A percentile compares a stretch with the other conserved stretches of the same genome.
Conservation (phyloP, 2,113 vertebrate genomes). For the Pelodiscus sinensis region DNA sequence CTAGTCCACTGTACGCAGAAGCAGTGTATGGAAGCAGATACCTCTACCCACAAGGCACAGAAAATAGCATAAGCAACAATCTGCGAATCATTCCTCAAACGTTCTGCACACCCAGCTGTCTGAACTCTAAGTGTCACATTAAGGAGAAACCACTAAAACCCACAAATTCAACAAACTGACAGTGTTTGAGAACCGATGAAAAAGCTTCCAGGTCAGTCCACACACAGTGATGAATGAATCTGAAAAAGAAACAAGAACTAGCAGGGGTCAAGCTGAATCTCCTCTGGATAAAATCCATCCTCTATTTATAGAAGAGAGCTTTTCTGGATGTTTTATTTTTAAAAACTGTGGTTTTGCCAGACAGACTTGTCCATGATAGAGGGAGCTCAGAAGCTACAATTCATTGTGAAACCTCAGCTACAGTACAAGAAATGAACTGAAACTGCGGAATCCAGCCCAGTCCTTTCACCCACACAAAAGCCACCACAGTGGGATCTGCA, state of each 20-base stretch:
- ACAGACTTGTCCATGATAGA: background rate
- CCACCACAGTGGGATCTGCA: background rate
- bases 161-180: conserved; percentile 37
- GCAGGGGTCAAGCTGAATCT: conserved; percentile 8
- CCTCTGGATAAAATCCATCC: background rate
- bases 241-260: conserved; percentile 56
- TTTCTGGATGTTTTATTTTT: conserved; percentile 55
- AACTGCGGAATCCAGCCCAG: background rate
- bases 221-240: background rate
- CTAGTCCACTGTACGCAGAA: background rate
- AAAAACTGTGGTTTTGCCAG: background rate
- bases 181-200: accelerated
- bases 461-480: background rate
- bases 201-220: background rate
- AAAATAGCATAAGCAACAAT: background rate
- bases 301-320: conserved; percentile 32
- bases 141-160: conserved; percentile 57
- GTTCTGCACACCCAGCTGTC: accelerated
- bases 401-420: conserved; percentile 44
- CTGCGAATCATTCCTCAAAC: accelerated
- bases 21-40: accelerated
- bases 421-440: conserved; percentile 21
- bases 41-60: background rate
- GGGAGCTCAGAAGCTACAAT: background rate
- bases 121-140: background rate